Conservation (phyloP, 2,113 vertebrate species). For the Otis tarda region DNA sequence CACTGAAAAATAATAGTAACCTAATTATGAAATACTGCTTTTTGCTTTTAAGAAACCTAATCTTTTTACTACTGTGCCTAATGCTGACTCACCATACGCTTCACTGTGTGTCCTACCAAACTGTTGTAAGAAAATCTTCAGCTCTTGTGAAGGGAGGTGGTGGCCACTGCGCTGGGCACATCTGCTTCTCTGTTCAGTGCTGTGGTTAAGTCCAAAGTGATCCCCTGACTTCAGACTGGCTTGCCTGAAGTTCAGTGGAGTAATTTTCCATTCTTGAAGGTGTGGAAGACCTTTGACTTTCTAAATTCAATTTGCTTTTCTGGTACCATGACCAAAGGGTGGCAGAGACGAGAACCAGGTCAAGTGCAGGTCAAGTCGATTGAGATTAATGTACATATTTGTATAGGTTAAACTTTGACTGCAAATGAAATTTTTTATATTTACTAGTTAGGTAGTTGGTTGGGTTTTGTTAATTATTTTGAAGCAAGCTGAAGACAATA, state of each 20-base stretch:
- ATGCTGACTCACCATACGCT: neutral
- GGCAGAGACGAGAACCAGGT: neutral
- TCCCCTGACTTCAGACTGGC: neutral
- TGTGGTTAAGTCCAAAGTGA: neutral
- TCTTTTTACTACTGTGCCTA: neutral
- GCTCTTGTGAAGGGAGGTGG: neutral
- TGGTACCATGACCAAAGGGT: neutral
- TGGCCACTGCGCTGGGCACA: neutral
- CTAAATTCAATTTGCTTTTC: neutral
- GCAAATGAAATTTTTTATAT: neutral
- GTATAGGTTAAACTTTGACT: neutral
- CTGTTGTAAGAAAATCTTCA: neutral
- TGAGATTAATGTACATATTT: neutral
- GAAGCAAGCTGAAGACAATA: neutral
- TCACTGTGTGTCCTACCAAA: neutral
- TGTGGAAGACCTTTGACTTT: neutral
- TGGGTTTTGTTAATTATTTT: neutral
- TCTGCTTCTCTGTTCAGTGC: neutral
- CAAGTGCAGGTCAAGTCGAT: neutral
- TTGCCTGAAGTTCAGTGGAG: neutral
- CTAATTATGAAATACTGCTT: neutral
- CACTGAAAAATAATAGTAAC: neutral
- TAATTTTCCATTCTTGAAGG: slow-evolving; percentile 19
- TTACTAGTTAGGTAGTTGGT: neutral
- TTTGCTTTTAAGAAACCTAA: neutral